Evolutionary conservation across 2,888 invertebrate species (phyloP).

Genomic region (Acleris holmiana): DNA sequence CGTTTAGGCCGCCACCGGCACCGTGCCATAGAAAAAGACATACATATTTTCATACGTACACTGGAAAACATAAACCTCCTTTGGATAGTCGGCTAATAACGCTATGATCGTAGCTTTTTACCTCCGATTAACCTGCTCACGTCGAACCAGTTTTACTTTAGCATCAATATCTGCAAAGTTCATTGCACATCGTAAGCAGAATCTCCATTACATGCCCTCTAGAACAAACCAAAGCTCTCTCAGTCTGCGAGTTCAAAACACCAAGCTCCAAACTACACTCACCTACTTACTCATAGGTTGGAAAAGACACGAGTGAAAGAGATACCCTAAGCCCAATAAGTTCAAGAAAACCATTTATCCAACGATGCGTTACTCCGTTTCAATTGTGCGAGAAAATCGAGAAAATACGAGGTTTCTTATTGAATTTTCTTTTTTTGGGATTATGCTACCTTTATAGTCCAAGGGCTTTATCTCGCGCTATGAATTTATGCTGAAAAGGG

Average conservation of each 20-base stretch:
- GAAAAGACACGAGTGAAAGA: neutral
- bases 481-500: constrained; percentile 2
- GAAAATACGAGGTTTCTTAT: constrained; percentile 7
- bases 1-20: too few relatives aligned
- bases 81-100: too few relatives aligned
- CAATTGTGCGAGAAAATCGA: constrained; percentile 14
- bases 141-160: too few relatives aligned
- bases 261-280: neutral
- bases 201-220: neutral
- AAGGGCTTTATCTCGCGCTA: neutral
- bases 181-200: constrained; percentile 1
- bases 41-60: too few relatives aligned
- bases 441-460: neutral
- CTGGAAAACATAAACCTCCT: too few relatives aligned
- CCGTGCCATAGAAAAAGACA: too few relatives aligned
- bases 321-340: neutral
- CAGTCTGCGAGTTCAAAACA: too few relatives aligned
- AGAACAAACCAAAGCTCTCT: neutral
- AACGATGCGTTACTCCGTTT: constrained; percentile 6
- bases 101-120: too few relatives aligned
- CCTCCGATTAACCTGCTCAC: too few relatives aligned
- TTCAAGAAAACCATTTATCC: constrained; percentile 17
- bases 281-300: neutral
- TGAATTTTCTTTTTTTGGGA: neutral
- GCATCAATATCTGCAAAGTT: neutral